These are phyloP conservation scores for Cebidichthys violaceus DNA, from an alignment of 2,113 vertebrate genomes.

Conservation along the genomic window DNA sequence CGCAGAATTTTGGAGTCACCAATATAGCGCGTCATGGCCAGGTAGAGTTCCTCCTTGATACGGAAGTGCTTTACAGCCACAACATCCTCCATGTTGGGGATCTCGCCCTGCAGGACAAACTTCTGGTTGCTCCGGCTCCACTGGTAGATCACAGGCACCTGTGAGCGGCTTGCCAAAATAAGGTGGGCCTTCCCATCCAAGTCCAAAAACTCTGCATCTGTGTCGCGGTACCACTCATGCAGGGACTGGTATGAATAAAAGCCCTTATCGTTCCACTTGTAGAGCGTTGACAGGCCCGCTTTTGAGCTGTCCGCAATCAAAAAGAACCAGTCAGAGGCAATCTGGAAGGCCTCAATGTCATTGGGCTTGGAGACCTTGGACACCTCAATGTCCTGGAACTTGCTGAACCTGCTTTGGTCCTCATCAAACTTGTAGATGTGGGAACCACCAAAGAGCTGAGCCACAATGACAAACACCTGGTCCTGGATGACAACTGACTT, in stretches of 20 bases:
- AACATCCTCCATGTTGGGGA: slow-evolving; percentile 97
- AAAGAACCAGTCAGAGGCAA: slow-evolving; percentile 93
- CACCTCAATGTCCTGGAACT: slow-evolving; percentile 98
- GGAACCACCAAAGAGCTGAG: slow-evolving; percentile 97
- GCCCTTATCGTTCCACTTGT: slow-evolving; percentile 97
- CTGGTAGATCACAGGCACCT: slow-evolving; percentile 96
- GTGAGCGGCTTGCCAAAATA: slow-evolving; percentile 94
- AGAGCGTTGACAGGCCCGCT: slow-evolving; percentile 95
- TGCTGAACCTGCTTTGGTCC: slow-evolving; percentile 95
- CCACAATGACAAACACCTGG: slow-evolving; percentile 97
- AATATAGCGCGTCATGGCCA: slow-evolving; percentile 95
- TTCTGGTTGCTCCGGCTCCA: slow-evolving; percentile 94
- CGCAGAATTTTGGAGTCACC: slow-evolving; percentile 95
- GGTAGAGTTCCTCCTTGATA: slow-evolving; percentile 91
- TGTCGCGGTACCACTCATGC: slow-evolving; percentile 98
- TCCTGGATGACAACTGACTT: slow-evolving; percentile 95
- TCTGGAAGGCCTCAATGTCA: slow-evolving; percentile 95
- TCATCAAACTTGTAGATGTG: slow-evolving; percentile 98
- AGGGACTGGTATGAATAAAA: slow-evolving; percentile 97
- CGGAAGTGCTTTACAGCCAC: slow-evolving; percentile 94
- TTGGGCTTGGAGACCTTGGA: slow-evolving; percentile 98
- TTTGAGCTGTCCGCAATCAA: slow-evolving; percentile 98
- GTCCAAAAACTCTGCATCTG: slow-evolving; percentile 93
- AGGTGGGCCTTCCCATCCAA: slow-evolving; percentile 94
- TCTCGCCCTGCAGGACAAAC: slow-evolving; percentile 92